Base-by-base conservation (phyloP, 2,113 vertebrate genomes). In the Chaenogobius annularis region DNA sequence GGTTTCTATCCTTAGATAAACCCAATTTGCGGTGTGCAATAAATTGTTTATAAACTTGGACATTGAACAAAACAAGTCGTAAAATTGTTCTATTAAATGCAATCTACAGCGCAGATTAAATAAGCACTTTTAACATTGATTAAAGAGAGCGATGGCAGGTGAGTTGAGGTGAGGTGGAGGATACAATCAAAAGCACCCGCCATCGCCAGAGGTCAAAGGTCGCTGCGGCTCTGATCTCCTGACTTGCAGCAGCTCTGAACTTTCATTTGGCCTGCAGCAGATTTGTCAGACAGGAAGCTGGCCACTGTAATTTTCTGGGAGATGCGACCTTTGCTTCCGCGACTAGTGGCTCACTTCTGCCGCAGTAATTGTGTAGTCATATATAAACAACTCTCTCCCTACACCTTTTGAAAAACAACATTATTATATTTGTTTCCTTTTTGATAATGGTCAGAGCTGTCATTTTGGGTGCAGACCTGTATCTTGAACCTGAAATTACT, bases 231-330 rank as follows among this genome's bases (percentile, higher is more conserved):
- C 55, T 68, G 55, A 73, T 68, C 79, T 70, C 64, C 68, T 65
- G 15, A 74, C 69, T 79, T 56, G 44, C 46, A 67, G 77, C 67
- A 61, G 75, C 65, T 77, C 59, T 85, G 76, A 63, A 43, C 61
- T 40, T 63, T 63, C 35, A 63, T 63, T 63, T 66, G 43, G 63
- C 63, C 63, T 9, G 37, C 37, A 66, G 43, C 63, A 46, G 35
- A 54, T 19, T 17, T 73, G 62, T 47, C 74, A 86, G 81, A 83
- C 84, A 85, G 82, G 83, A 90, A 85, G 65, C 78, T 78, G 80
- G 86, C 73, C 67, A 71, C 71, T 82, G 69, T 81, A 83, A 89
- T 92, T 88, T 90, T 84, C 85, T 87, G 88, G 48, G 73, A 75
- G 83, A 73, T 62, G 26, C 69, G 78, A 86, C 85, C 82, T 89